Base-by-base conservation (phyloP, 2,888 invertebrate species). In the Lasioglossum figueresi region DNA sequence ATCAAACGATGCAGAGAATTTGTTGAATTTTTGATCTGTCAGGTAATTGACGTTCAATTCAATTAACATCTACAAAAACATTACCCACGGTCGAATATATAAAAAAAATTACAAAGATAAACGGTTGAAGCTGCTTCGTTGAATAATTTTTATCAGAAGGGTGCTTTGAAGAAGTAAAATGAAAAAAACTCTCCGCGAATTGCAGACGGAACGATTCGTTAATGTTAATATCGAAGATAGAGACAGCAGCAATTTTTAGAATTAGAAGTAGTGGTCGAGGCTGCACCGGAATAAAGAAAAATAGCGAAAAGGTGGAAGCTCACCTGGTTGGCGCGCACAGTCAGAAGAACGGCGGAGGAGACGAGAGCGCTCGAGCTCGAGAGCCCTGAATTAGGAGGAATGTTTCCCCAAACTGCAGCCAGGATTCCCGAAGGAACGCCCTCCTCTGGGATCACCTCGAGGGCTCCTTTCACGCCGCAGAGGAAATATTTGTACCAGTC, bases 281-380 rank as follows among this genome's bases (percentile, higher is more conserved):
- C 23, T 23, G 10, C 10, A 10, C 23, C 10, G 52, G 23, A 19
- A 23, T 52, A n/a, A 52, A 10, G 52, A 52, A 23, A 23, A 52
- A 52, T 52, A 23, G 8, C 52, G 52, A 0, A 6, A 23, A 52
- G 68, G 16, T 4, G 1, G 23, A 27, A 5, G 40, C 80, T 95
- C 93, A 97, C 96, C 93, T 96, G 95, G 93, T 96, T 96, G n/a
- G 96, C 96, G 90, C 97, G 95, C 78, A 97, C 95, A 81, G 97
- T 97, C 52, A 98, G 97, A 68, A 99, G 96, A 63, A 98, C 98
- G 6, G 99, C 97, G 48, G 99, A 98, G 94, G 99, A 99, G 12
- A 99, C 99, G 82, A 99, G 96, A 31, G 99, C 99, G 94, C 99
- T 99, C 40, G 99, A 99, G 94, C 99, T 99, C 0, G 99, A 99